Base-by-base conservation (phyloP, 2,888 invertebrate genomes). In the Mesochorus sp. region DNA sequence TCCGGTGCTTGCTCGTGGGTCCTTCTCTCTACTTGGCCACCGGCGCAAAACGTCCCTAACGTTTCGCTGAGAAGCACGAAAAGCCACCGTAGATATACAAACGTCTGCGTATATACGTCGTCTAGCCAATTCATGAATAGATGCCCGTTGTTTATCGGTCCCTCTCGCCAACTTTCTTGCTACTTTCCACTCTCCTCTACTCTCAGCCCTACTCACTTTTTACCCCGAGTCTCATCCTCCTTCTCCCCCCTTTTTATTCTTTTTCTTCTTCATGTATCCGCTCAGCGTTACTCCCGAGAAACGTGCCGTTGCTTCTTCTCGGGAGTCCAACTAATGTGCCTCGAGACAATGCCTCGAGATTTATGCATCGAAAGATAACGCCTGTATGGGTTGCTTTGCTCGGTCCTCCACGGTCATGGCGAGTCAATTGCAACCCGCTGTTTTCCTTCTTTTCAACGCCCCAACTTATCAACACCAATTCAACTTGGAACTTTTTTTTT, bases 91-190 rank as follows among this genome's bases (percentile, higher is more conserved):
- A 21, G 47, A 70, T 76, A 79, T 81, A 81, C 79, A 73, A 79
- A 76, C 76, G 76, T 14, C n/a, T n/a, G 76, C 53, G 24, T 61
- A 28, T 31, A 24, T 71, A 55, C 44, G 66, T 57, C 80, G 66
- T 80, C 75, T 80, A 80, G 81, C 77, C 59, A 83, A 87, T 86
- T 84, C 84, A 88, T 87, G 87, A 87, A 88, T 88, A 85, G 84
- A 85, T 79, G 80, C 79, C 80, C 80, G 80, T 85, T 88, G 88
- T 88, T 88, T 86, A 87, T 88, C 83, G 86, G 84, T 12, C 83
- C 79, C 83, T 80, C 82, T 79, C 76, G 74, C 75, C 67, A 80
- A 77, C 72, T 75, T 81, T 76, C 66, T 51, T 80, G 76, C 77
- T 67, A 75, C 67, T 77, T 79, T 67, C 66, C 53, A 49, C 49